phyloP scores from a whole-genome alignment of 2,888 invertebrate genomes.

The Agrochola litura region DNA sequence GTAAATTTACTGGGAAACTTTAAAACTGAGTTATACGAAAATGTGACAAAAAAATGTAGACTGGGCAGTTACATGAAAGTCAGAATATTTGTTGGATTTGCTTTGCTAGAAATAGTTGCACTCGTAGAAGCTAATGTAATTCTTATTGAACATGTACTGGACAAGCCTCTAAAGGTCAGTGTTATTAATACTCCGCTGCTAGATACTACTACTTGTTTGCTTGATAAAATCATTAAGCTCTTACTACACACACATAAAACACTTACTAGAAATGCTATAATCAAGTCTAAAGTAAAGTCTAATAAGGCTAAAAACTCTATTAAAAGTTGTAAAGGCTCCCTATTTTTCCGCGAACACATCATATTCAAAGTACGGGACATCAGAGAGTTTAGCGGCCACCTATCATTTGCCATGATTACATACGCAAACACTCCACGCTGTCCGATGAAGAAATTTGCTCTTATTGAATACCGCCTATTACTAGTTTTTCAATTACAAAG shows the following conservation, averaged over 20 bases:
- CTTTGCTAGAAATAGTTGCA: not conserved
- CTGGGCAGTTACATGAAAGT: not conserved
- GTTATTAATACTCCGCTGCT: slow-evolving; percentile 16
- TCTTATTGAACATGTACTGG: slow-evolving; percentile 12
- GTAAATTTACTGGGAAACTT: not conserved
- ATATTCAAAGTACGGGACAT: slow-evolving; percentile 54
- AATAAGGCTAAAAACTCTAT: slow-evolving; percentile 34
- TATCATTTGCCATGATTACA: slow-evolving; percentile 85
- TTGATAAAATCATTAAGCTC: slow-evolving; percentile 34
- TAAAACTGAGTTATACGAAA: not conserved
- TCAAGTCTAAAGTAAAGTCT: slow-evolving; percentile 25
- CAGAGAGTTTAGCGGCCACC: slow-evolving; percentile 68
- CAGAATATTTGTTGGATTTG: not conserved
- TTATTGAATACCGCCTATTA: slow-evolving; percentile 74
- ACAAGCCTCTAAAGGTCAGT: slow-evolving; percentile 16
- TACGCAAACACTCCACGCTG: slow-evolving; percentile 77
- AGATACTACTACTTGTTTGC: not conserved
- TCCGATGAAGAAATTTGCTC: slow-evolving; percentile 85
- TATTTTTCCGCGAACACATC: slow-evolving; percentile 59
- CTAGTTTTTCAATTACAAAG: slow-evolving; percentile 74
- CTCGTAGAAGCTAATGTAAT: not conserved
- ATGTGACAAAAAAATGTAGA: too few relatives aligned
- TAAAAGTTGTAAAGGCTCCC: slow-evolving; percentile 42
- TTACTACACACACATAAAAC: not conserved
- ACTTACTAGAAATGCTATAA: slow-evolving; percentile 29